Percentiles rank a stretch among this genome's conserved stretches.
phyloP scores from a whole-genome alignment of 2,797 vertebrate species.

The Cichlasoma orientale region DNA sequence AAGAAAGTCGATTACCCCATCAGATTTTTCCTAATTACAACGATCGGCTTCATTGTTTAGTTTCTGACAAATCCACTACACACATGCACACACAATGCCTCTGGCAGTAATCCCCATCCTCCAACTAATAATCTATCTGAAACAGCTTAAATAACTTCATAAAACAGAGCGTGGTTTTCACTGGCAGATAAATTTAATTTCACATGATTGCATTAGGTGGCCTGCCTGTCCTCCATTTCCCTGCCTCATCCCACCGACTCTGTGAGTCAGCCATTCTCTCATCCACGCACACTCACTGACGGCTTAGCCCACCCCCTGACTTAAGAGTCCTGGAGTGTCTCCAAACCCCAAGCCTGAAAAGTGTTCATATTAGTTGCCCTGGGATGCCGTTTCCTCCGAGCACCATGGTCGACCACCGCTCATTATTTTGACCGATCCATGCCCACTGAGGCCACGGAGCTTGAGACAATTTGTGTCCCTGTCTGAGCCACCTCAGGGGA shows the following conservation, averaged over 20 bases:
- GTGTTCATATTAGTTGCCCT: constrained; percentile 52
- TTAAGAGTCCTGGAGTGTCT: constrained; percentile 52
- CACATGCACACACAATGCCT: constrained; percentile 8
- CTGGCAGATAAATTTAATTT: constrained; percentile 66
- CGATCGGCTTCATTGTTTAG: constrained; percentile 9
- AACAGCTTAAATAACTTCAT: constrained; percentile 51
- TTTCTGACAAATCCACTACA: constrained; percentile 41
- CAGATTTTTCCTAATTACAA: not conserved
- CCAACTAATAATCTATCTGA: constrained; percentile 40
- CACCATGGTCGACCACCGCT: constrained; percentile 41
- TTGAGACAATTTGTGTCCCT: constrained; percentile 28
- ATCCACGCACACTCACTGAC: constrained; percentile 39
- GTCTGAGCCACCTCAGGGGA: constrained; percentile 34
- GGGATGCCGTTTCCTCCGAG: constrained; percentile 65
- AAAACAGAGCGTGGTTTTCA: constrained; percentile 48
- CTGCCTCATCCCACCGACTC: constrained; percentile 62
- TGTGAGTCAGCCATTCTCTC: constrained; percentile 77
- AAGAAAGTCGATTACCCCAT: not conserved
- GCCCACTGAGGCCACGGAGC: constrained; percentile 50
- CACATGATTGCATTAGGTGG: constrained; percentile 68
- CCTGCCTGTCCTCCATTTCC: constrained; percentile 64
- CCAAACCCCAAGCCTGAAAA: constrained; percentile 53
- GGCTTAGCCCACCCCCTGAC: constrained; percentile 61
- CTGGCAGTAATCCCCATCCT: constrained; percentile 38
- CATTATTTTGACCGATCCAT: constrained; percentile 51